phyloP scores from a whole-genome alignment of 2,113 vertebrate species.

The Atractosteus spatula region DNA sequence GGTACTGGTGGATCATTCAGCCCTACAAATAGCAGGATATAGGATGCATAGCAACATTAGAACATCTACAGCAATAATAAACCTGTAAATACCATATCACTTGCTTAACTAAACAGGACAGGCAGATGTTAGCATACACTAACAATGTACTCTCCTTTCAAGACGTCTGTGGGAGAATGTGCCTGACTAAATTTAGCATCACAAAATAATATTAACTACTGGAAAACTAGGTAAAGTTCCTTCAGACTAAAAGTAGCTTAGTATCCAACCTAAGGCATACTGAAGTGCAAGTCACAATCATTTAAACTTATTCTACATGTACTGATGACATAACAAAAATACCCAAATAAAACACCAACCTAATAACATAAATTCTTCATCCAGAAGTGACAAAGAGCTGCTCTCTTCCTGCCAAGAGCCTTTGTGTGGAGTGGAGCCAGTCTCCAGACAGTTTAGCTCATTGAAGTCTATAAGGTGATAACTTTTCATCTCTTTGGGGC shows the following conservation, averaged over 20 bases:
- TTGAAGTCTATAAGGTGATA: constrained; percentile 81
- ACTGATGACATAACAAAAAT: background rate
- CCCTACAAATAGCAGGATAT: constrained; percentile 24
- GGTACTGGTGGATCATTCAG: constrained; percentile 21
- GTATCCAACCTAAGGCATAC: no score
- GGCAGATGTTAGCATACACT: background rate
- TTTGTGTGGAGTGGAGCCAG: fast-evolving
- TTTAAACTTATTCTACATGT: no score
- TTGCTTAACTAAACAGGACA: background rate
- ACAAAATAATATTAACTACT: no score
- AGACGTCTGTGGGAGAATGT: no score
- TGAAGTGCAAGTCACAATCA: no score
- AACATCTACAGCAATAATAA: background rate
- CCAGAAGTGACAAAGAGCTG: constrained; percentile 37
- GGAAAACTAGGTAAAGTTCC: no score
- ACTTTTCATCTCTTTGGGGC: constrained; percentile 54
- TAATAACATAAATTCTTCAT: constrained; percentile 53
- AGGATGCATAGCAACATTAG: background rate
- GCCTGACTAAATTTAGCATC: no score
- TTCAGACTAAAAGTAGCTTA: no score
- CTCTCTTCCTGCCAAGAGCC: background rate
- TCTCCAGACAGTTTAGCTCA: constrained; percentile 49
- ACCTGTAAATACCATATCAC: no score
- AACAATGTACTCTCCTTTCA: no score
- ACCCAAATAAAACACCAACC: constrained; percentile 50